Base-by-base conservation (phyloP, 1,140 invertebrate species). In the Aphis gossypii region DNA sequence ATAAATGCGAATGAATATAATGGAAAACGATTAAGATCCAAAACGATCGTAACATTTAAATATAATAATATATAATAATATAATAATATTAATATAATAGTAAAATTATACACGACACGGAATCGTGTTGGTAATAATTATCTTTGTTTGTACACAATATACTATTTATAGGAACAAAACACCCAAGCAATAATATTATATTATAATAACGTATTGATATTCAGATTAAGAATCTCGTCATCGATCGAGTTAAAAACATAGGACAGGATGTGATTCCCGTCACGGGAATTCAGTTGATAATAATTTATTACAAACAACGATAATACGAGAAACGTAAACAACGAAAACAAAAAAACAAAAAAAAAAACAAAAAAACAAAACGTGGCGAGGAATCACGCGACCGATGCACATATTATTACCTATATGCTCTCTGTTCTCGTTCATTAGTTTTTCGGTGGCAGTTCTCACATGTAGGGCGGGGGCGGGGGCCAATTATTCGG, bases 401-500 rank as follows among this genome's bases (percentile, higher is more conserved):
- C 60, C 11, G 14, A 3, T 30, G 6, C n/a, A n/a, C 1, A 68
- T 8, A n/a, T 68, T 8, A n/a, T 68, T 68, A n/a, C 30, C 30
- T n/a, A 76, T 76, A 30, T 35, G 35, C 35, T 35, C 35, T 35
- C 60, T 68, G 60, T 30, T 68, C 38, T 68, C 38, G 38, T 41
- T 3, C 3, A 41, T 41, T 18, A 60, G 60, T 68, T 18, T 30
- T n/a, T 30, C 30, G 60, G 60, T n/a, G 18, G 30, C n/a, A 68
- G 30, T 76, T n/a, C 18, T 82, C 35, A 92, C 44, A 92, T 48
- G 44, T 30, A 41, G 20, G 90, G 90, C 46, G 90, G 90, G 9
- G 82, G 92, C 35, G 92, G 92, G 25, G 82, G 92, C 92, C 92
- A 93, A 25, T 84, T 93, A 35, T 48, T 93, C 51, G 68, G 21